Evolutionary conservation across 2,113 vertebrate genomes (phyloP).

Genomic region (Pteruthius melanotis): DNA sequence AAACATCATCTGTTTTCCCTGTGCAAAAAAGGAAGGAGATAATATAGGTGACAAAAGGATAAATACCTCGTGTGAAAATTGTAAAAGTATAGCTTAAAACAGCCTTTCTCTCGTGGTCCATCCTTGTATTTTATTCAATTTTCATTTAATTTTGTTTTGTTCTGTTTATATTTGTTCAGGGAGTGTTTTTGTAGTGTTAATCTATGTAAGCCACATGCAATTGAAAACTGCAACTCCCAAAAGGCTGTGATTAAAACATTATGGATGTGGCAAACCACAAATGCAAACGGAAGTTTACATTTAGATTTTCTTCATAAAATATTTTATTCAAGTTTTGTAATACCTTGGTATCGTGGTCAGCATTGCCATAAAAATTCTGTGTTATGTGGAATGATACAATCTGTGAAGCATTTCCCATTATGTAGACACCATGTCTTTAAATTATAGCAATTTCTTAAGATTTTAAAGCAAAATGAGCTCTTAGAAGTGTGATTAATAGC

Average conservation of each 20-base stretch:
- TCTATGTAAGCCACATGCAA: slow-evolving; percentile 74
- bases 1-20: slow-evolving; percentile 28
- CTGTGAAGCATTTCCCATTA: slow-evolving; percentile 80
- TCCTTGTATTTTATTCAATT: slow-evolving; percentile 36
- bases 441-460: slow-evolving; percentile 84
- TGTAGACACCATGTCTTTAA: slow-evolving; percentile 79
- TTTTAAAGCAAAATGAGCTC: slow-evolving; percentile 85
- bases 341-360: slow-evolving; percentile 69
- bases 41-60: not conserved
- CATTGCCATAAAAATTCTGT: slow-evolving; percentile 69
- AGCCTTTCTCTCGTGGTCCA: not conserved
- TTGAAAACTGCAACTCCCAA: slow-evolving; percentile 77
- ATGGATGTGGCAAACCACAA: slow-evolving; percentile 72
- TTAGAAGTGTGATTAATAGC: slow-evolving; percentile 83
- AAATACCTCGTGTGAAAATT: not conserved
- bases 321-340: slow-evolving; percentile 62
- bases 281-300: slow-evolving; percentile 72
- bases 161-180: slow-evolving; percentile 57
- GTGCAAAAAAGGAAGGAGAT: not conserved
- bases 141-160: slow-evolving; percentile 43
- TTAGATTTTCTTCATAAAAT: slow-evolving; percentile 53
- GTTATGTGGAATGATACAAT: slow-evolving; percentile 76
- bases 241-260: slow-evolving; percentile 75
- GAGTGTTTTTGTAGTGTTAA: slow-evolving; percentile 70
- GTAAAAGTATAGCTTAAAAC: slow-evolving; percentile 18